Evolutionary conservation across 2,113 vertebrate species (phyloP).

Genomic region (Aegotheles bennettii): DNA sequence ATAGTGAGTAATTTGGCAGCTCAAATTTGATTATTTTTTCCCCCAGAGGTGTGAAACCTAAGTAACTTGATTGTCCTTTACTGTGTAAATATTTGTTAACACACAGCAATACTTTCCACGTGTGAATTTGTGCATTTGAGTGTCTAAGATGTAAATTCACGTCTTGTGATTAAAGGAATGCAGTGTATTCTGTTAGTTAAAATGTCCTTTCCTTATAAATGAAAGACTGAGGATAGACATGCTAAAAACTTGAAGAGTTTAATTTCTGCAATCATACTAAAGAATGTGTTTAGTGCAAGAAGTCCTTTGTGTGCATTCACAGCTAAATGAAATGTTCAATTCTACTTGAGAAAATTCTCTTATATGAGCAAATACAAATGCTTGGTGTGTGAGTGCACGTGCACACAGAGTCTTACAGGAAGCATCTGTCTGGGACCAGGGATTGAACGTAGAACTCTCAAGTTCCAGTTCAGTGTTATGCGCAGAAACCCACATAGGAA

Average conservation of each 20-base stretch:
- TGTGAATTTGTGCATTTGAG: neutral
- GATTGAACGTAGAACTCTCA: neutral
- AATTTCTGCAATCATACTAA: neutral
- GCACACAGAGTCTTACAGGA: neutral
- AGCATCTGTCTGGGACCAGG: neutral
- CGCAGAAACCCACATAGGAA: neutral
- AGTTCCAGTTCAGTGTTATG: neutral
- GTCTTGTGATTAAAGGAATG: neutral
- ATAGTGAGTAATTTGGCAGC: neutral
- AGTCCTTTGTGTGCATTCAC: neutral
- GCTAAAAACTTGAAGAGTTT: neutral
- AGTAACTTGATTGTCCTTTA: neutral
- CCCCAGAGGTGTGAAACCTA: neutral
- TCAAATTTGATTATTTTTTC: neutral
- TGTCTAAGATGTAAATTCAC: neutral
- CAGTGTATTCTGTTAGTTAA: neutral
- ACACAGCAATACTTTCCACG: fast-evolving
- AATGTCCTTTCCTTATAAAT: neutral
- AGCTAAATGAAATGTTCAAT: neutral
- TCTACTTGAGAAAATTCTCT: neutral
- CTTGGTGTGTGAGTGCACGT: neutral
- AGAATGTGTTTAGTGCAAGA: neutral
- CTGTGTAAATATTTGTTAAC: neutral
- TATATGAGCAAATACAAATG: neutral
- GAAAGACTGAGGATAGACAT: neutral